A percentile compares a stretch with the other conserved stretches of the same genome.
phyloP scores from a whole-genome alignment of 2,888 invertebrate genomes.

The Agapetus fuscipes region DNA sequence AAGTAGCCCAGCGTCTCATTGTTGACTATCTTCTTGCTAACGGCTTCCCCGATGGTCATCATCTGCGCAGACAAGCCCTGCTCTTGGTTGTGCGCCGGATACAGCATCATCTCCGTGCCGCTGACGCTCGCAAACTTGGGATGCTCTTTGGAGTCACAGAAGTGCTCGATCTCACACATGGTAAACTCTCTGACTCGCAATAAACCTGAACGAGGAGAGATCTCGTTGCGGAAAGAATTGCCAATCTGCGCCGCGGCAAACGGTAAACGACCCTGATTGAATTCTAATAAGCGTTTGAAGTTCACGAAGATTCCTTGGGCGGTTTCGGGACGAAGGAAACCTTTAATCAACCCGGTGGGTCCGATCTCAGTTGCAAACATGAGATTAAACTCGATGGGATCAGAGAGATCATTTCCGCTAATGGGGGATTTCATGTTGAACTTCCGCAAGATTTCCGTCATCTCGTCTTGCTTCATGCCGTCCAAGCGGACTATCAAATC shows the following conservation, averaged over 20 bases:
- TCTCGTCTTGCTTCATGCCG: conserved; percentile 84
- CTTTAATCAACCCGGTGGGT: conserved; percentile 89
- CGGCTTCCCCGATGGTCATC: conserved; percentile 80
- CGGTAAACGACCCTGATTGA: conserved; percentile 91
- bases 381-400: conserved; percentile 96
- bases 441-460: conserved; percentile 74
- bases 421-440: conserved; percentile 92
- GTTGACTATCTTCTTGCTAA: conserved; percentile 74
- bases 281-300: conserved; percentile 93
- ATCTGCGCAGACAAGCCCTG: conserved; percentile 81
- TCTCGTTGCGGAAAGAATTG: conserved; percentile 97
- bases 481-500: conserved; percentile 79
- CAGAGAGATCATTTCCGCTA: conserved; percentile 88
- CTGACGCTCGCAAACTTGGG: conserved; percentile 77
- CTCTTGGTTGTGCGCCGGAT: conserved; percentile 96
- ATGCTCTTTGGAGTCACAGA: conserved; percentile 93
- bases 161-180: conserved; percentile 99
- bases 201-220: conserved; percentile 93
- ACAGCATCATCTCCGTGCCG: conserved; percentile 69
- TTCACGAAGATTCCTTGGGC: conserved; percentile 99
- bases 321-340: conserved; percentile 95
- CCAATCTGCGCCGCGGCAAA: conserved; percentile 99
- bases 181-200: conserved; percentile 96
- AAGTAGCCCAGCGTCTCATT: conserved; percentile 98
- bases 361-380: conserved; percentile 99